A percentile compares a stretch with the other conserved stretches of the same genome.
Evolutionary conservation across 2,888 invertebrate species (phyloP).

Genomic region (Amphimallon solstitiale): DNA sequence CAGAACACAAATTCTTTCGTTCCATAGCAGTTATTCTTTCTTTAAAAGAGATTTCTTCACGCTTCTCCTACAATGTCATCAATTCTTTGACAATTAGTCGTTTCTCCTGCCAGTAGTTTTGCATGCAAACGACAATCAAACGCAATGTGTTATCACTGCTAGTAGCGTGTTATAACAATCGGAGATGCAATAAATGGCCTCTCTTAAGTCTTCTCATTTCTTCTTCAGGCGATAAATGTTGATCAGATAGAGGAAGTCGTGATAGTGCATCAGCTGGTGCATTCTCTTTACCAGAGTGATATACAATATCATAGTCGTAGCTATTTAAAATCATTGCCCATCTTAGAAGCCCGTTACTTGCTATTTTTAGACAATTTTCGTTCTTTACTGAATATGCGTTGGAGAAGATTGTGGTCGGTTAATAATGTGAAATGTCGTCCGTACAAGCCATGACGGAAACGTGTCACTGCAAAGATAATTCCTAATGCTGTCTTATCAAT

Average conservation of each 20-base stretch:
- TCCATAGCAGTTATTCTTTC: conserved; percentile 17
- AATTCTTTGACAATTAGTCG: not conserved
- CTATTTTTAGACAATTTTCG: conserved; percentile 18
- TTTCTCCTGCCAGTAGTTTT: conserved; percentile 15
- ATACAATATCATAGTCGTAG: conserved; percentile 27
- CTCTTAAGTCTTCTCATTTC: conserved; percentile 16
- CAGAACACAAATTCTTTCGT: conserved; percentile 24
- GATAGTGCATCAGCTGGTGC: conserved; percentile 11
- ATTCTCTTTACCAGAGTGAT: conserved; percentile 19
- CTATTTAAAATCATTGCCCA: conserved; percentile 34
- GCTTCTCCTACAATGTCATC: conserved; percentile 21
- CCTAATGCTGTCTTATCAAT: no score
- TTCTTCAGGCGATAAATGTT: not conserved
- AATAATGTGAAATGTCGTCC: no score
- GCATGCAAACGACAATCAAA: not conserved
- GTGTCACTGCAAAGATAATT: no score
- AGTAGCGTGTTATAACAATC: not conserved
- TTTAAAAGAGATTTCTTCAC: conserved; percentile 23
- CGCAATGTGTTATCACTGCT: not conserved
- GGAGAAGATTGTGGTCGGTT: no score
- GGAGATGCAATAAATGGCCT: conserved; percentile 7
- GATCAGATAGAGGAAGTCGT: not conserved
- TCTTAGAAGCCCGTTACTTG: conserved; percentile 7
- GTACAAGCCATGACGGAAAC: no score
- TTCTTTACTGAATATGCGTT: conserved; percentile 19